phyloP scores from a whole-genome alignment of 2,888 invertebrate genomes.

The Sepioteuthis lessoniana region DNA sequence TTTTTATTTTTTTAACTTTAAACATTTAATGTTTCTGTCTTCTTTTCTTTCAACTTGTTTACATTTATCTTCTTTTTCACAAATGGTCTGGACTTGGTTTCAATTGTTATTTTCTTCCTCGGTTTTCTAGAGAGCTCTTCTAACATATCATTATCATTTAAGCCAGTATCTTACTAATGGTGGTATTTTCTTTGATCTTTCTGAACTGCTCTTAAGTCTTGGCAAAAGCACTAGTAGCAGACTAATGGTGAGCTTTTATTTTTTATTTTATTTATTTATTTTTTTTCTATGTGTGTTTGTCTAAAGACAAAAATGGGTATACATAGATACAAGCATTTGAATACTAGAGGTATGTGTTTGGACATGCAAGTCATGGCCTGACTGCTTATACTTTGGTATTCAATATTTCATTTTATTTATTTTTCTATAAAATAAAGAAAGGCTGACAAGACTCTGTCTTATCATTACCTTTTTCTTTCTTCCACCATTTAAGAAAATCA shows the following conservation, averaged over 20 bases:
- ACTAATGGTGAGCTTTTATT: neutral
- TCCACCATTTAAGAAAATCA: neutral
- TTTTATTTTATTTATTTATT: no score
- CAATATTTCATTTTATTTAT: neutral
- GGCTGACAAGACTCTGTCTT: neutral
- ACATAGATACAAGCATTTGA: neutral
- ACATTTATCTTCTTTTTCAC: neutral
- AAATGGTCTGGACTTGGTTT: neutral
- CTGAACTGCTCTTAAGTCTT: neutral
- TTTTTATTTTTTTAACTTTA: no score
- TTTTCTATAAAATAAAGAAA: neutral
- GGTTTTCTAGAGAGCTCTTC: neutral
- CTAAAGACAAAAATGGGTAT: neutral
- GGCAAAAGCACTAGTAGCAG: neutral
- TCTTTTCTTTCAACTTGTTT: neutral
- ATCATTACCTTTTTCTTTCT: neutral
- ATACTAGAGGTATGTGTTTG: neutral
- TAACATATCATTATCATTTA: neutral
- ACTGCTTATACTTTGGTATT: neutral
- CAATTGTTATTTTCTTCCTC: neutral
- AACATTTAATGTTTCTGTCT: neutral
- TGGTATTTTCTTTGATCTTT: neutral
- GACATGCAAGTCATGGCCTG: neutral
- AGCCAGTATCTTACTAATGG: neutral
- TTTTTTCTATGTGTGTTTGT: neutral